A percentile compares a stretch with the other conserved stretches of the same genome.
phyloP scores from a whole-genome alignment of 2,888 invertebrate genomes.

The Protonemura montana region DNA sequence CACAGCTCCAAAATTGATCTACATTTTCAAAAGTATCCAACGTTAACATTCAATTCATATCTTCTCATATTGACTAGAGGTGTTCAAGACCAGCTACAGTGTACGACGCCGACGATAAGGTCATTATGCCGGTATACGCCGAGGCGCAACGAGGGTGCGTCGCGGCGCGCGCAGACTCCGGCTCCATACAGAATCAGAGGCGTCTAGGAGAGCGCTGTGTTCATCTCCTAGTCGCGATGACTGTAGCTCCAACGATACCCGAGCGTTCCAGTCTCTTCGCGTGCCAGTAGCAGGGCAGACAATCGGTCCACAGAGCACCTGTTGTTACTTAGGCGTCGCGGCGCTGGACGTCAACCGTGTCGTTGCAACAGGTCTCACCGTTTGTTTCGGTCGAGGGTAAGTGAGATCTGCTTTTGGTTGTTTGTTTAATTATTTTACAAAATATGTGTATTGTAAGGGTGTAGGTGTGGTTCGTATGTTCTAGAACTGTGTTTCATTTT shows the following conservation, averaged over 20 bases:
- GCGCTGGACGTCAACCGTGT: background rate
- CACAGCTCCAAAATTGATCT: background rate
- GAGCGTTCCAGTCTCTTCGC: background rate
- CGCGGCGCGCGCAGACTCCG: background rate
- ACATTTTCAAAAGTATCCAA: background rate
- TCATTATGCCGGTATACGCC: background rate
- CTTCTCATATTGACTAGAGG: background rate
- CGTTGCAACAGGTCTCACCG: background rate
- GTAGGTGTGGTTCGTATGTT: background rate
- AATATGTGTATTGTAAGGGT: background rate
- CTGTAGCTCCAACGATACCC: background rate
- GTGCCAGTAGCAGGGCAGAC: background rate
- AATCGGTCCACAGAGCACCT: background rate
- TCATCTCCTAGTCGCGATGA: background rate
- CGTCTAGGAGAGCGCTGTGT: background rate
- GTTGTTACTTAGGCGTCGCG: background rate
- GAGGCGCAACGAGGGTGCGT: background rate
- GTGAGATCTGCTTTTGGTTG: background rate
- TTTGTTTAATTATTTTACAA: background rate
- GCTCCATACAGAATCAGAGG: slow-evolving; percentile 12
- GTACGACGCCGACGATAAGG: background rate
- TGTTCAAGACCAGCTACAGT: background rate
- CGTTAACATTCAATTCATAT: background rate
- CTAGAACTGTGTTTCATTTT: too few species aligned
- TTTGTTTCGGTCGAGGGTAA: background rate